Evolutionary conservation across 2,888 invertebrate genomes (phyloP).

Genomic region (Nasonovia ribisnigri): DNA sequence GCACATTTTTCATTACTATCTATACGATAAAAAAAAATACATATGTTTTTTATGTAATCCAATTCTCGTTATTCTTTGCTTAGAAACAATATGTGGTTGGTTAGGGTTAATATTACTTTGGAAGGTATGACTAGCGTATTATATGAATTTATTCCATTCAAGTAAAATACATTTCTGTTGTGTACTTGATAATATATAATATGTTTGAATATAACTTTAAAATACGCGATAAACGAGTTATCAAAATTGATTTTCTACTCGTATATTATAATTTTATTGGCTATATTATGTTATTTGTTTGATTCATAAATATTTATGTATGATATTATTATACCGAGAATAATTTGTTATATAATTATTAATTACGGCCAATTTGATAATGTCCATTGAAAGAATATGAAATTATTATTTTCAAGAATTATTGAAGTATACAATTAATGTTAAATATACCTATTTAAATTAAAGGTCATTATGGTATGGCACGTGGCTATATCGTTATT

Average conservation of each 20-base stretch:
- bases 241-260: background rate
- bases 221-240: background rate
- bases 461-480: background rate
- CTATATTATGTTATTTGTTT: background rate
- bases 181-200: background rate
- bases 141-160: background rate
- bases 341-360: background rate
- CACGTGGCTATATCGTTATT: background rate
- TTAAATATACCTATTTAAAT: background rate
- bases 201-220: background rate
- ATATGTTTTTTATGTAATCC: background rate
- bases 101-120: background rate
- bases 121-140: background rate
- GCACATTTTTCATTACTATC: conserved; percentile 9
- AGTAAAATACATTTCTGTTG: background rate
- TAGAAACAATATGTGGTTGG: conserved; percentile 4
- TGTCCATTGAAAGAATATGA: background rate
- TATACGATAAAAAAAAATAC: background rate
- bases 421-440: background rate
- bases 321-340: background rate
- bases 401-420: background rate
- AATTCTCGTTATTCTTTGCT: background rate
- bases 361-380: background rate
- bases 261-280: background rate
- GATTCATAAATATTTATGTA: background rate